Evolutionary conservation across 2,888 invertebrate genomes (phyloP).

Genomic region (Odontocerum albicorne): DNA sequence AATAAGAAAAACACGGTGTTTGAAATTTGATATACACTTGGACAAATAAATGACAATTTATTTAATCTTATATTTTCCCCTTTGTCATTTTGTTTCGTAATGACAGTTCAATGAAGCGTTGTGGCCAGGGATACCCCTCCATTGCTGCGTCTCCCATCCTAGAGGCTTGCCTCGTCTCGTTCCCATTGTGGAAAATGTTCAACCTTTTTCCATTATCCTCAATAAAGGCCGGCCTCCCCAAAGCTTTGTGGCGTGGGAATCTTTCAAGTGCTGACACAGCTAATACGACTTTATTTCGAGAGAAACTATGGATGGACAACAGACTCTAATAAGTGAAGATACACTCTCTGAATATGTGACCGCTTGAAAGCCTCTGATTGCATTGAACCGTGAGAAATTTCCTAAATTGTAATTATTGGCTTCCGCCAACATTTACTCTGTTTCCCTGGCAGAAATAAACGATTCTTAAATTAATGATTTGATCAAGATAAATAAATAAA

Average conservation of each 20-base stretch:
- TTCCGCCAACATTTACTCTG: too few relatives aligned
- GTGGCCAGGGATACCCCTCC: constrained; percentile 8
- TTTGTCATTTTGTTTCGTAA: constrained; percentile 8
- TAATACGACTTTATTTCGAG: constrained; percentile 22
- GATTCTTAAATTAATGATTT: too few relatives aligned
- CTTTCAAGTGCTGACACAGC: constrained; percentile 23
- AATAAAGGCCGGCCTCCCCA: constrained; percentile 19
- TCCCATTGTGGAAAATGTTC: constrained; percentile 6
- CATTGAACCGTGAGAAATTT: too few relatives aligned
- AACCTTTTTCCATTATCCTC: constrained; percentile 25
- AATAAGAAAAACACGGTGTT: too few relatives aligned
- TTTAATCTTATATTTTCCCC: too few relatives aligned
- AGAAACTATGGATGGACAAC: constrained; percentile 10
- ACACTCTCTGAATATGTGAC: too few relatives aligned
- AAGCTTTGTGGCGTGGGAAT: constrained; percentile 11
- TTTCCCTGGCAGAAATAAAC: too few relatives aligned
- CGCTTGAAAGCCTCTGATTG: too few relatives aligned
- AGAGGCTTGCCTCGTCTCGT: constrained; percentile 1
- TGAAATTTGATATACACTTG: too few relatives aligned
- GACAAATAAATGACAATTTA: too few relatives aligned
- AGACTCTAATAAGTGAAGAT: constrained; percentile 10
- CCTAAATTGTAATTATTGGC: too few relatives aligned
- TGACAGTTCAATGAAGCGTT: constrained; percentile 4
- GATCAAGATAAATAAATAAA: too few relatives aligned
- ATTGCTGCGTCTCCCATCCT: neutral